Evolutionary conservation across 2,113 vertebrate species (phyloP), one percentile per base, ranked within the genome.

Genomic region (Dromas ardeola): DNA sequence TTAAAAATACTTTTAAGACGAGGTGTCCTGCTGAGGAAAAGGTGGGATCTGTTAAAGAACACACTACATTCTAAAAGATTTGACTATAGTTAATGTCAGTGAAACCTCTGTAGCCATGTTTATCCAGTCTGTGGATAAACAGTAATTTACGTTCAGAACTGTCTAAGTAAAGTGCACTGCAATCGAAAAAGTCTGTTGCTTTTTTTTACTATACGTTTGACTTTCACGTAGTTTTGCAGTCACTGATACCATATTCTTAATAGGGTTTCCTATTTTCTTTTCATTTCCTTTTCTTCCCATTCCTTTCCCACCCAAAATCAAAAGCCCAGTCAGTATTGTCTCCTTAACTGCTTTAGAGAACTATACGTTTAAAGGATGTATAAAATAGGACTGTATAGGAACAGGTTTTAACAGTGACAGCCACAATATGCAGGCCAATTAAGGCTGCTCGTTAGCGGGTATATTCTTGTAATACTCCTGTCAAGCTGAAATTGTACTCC

Each of bases 401-500:
- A 89, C 91, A 96, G 95, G 89, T 96, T 96, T 95, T 92, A 88
- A 85, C 92, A 93, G 94, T 91, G 93, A 93, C 95, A 97, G 91
- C 72, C 96, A 95, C 95, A 95, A 95, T 97, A 95, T 96, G 86
- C 93, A 93, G 90, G 82, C 96, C 97, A 97, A 97, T 97, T 94
- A 96, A 94, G 77, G 86, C 96, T 96, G 95, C 88, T 97, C 56
- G 92, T 95, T 97, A 95, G 86, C 36, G 86, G 74, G 84, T 95
- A 83, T 97, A 96, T 87, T 95, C 93, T 94, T 92, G 90, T 93
- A 93, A 84, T 87, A 76, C 92, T 96, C 84, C 85, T 96, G 95
- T 94, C 93, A 94, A 88, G 87, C 89, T 88, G 92, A 88, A 94
- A 94, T 93, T 89, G 80, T 72, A 89, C 89, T 92, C 87, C 45